Base-by-base conservation (phyloP, 1,140 invertebrate genomes). In the Anagrus nilaparvatae region DNA sequence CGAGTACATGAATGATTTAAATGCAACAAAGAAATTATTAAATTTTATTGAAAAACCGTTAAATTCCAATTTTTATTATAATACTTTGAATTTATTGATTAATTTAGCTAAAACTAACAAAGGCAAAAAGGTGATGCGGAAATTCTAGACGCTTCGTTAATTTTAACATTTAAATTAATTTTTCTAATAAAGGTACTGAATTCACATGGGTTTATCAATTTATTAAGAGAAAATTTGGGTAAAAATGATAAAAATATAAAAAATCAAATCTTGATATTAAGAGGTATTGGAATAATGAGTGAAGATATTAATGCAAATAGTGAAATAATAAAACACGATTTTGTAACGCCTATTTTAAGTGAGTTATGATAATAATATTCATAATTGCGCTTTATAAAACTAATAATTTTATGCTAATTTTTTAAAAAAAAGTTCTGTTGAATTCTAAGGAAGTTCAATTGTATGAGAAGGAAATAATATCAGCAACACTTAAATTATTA, bases 121-220 rank as follows among this genome's bases (percentile, higher is more conserved):
- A 7, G 58, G 61, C 10, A 52, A 51, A 46, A 56, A 58, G 46
- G 63, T n/a, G n/a, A n/a, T n/a, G n/a, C n/a, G n/a, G n/a, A n/a
- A n/a, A n/a, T n/a, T n/a, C n/a, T n/a, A n/a, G n/a, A n/a, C n/a
- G n/a, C n/a, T n/a, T n/a, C n/a, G n/a, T n/a, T n/a, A n/a, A n/a
- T n/a, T n/a, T n/a, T n/a, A n/a, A n/a, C n/a, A 45, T 12, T 41
- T 28, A 35, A 41, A 13, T 40, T 13, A 8, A 25, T 30, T 46
- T 44, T 44, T n/a, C 28, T 27, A 10, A 39, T 18, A 20, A 28
- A 61, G 58, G 28, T 44, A 2, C 39, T 63, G 9, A 24, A 59
- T 25, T 30, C 31, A 6, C 44, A 49, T 24, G 52, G 52, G 18
- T 49, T 62, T 16, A 17, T 52, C 2, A 43, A 55, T 17, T 35